Percentiles rank a stretch among this genome's conserved stretches.
These are phyloP conservation scores for Bubo blakistoni DNA, from an alignment of 2,113 vertebrate genomes.

Conservation along the genomic window DNA sequence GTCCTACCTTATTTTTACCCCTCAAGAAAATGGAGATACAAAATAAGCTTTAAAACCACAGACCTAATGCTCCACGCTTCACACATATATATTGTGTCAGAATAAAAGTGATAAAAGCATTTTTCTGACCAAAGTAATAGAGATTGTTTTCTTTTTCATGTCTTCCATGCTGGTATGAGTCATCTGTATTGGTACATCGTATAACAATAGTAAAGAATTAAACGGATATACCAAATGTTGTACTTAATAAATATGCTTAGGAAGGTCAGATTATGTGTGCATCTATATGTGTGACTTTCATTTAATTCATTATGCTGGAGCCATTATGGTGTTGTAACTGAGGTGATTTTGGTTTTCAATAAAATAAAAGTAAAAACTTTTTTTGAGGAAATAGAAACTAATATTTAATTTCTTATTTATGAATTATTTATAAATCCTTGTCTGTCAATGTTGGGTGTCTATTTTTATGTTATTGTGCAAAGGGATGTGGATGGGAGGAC, in stretches of 20 bases:
- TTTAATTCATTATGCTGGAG: background rate
- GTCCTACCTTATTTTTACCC: slow-evolving; percentile 9
- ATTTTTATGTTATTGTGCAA: background rate
- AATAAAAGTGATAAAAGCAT: background rate
- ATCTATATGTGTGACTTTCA: background rate
- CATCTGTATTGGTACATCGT: background rate
- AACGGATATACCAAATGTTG: background rate
- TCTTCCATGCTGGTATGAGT: background rate
- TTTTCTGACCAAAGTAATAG: background rate
- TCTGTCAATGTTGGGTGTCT: background rate
- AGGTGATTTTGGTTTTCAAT: background rate
- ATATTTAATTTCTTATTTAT: background rate
- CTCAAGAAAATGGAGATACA: slow-evolving; percentile 16
- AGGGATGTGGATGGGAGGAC: background rate
- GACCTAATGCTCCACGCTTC: slow-evolving; percentile 20
- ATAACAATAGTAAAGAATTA: background rate
- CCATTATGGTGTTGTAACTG: background rate
- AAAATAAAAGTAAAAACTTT: background rate
- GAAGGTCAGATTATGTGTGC: background rate
- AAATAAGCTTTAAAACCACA: slow-evolving; percentile 18
- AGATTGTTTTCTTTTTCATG: background rate
- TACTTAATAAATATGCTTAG: background rate
- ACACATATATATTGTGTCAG: background rate
- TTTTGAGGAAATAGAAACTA: background rate
- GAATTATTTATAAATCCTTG: background rate